These are phyloP conservation scores for Bucco capensis DNA, from an alignment of 2,113 vertebrate genomes.

Conservation along the genomic window DNA sequence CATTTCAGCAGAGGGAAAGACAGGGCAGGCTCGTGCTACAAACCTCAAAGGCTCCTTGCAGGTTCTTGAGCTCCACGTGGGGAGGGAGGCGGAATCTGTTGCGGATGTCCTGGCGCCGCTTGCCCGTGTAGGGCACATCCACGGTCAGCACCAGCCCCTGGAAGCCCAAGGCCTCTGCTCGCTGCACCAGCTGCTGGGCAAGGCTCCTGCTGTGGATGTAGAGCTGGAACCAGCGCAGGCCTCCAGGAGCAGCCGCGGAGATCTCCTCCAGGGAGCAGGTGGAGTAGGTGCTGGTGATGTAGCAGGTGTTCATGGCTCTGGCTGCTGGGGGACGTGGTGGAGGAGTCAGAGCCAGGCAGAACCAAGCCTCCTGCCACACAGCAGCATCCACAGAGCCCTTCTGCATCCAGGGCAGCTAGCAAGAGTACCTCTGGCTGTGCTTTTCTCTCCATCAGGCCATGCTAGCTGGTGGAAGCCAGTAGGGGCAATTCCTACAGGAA, in stretches of 20 bases:
- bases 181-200: slow-evolving; percentile 82
- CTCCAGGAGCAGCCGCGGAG: slow-evolving; percentile 70
- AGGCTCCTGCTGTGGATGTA: slow-evolving; percentile 85
- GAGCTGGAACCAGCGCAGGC: slow-evolving; percentile 92
- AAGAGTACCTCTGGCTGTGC: slow-evolving; percentile 89
- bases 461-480: slow-evolving; percentile 88
- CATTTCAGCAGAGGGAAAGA: neutral
- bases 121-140: slow-evolving; percentile 84
- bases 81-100: slow-evolving; percentile 84
- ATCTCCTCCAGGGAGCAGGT: slow-evolving; percentile 91
- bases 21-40: neutral
- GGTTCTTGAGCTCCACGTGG: slow-evolving; percentile 84
- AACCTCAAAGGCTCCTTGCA: slow-evolving; percentile 83
- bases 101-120: slow-evolving; percentile 82
- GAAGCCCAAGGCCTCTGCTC: slow-evolving; percentile 82
- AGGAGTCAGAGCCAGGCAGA: no score
- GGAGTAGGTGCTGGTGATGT: slow-evolving; percentile 87
- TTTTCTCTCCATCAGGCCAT: slow-evolving; percentile 91
- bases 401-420: no score
- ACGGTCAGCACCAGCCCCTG: slow-evolving; percentile 89
- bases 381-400: neutral
- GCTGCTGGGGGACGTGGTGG: slow-evolving; percentile 73
- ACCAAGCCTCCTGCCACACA: neutral
- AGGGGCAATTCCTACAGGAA: slow-evolving; percentile 89
- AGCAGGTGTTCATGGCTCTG: slow-evolving; percentile 80